Evolutionary conservation across 2,888 invertebrate genomes (phyloP).

Genomic region (Pachydiplax longipennis): DNA sequence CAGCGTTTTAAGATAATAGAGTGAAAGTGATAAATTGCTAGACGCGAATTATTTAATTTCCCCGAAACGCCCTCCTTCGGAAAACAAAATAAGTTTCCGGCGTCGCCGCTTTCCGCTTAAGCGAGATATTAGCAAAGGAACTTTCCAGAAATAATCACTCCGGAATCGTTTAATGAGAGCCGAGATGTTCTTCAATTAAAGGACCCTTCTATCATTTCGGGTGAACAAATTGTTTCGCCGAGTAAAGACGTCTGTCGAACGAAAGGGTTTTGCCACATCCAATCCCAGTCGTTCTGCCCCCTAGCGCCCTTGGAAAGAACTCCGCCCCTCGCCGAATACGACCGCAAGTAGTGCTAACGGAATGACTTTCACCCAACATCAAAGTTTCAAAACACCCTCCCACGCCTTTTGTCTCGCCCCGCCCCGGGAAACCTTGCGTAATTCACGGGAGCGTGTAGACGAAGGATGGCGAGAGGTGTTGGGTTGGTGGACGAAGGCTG

Average conservation of each 20-base stretch:
- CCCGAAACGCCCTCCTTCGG: too few relatives aligned
- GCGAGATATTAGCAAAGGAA: slow-evolving; percentile 29
- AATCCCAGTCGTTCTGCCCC: neutral
- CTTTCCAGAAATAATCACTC: slow-evolving; percentile 31
- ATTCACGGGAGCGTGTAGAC: neutral
- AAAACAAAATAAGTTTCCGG: neutral
- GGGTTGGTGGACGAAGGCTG: neutral
- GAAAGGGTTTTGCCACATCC: neutral
- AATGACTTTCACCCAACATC: slow-evolving; percentile 43
- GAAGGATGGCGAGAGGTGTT: neutral
- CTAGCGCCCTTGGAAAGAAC: neutral
- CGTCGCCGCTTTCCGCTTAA: neutral
- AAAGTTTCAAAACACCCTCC: slow-evolving; percentile 27
- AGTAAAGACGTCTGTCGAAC: slow-evolving; percentile 36
- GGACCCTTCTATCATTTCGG: neutral
- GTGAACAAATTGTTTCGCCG: slow-evolving; percentile 30
- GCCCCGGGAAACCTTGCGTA: neutral
- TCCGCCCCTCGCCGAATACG: slow-evolving; percentile 15
- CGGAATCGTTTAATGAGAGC: slow-evolving; percentile 18
- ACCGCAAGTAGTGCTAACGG: slow-evolving; percentile 40
- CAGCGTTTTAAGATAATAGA: neutral
- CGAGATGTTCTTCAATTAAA: slow-evolving; percentile 41
- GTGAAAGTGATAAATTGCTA: too few relatives aligned
- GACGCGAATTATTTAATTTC: too few relatives aligned
- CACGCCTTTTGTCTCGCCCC: neutral